Base-by-base conservation (phyloP, 2,888 invertebrate species). In the Drosophila kanekoi region DNA sequence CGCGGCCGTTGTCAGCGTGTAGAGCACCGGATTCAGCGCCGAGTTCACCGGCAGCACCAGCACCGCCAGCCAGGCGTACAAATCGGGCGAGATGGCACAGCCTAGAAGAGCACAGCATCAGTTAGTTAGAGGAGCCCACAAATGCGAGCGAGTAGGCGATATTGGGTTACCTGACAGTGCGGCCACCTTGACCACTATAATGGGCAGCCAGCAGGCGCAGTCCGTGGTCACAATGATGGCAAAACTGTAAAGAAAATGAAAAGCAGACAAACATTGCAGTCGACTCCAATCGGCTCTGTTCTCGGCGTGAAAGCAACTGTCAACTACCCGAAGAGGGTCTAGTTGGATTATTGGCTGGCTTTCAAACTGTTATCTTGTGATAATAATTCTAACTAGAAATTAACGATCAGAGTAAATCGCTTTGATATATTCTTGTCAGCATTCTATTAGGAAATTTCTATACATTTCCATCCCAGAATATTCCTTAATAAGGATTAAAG, bases 11-110 rank as follows among this genome's bases (percentile, higher is more conserved):
- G 94, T 94, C 47, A 94, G 81, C 0, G 94, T 94, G 86, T 94
- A 94, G 40, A 94, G 91, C n/a, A 94, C 92, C 1, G 94, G 94
- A 91, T 94, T 94, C 8, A 94, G 88, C 0, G 94, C 94, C 1
- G 94, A 94, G 87, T 94, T 94, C 3, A 95, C 94, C 0, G 94
- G 94, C 35, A 95, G 90, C 8, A 94, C 93, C 72, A 94, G 93
- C 20, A 95, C 94, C 0, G 94, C 94, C 68, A 95, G 83, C 94
- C 94, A 94, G 8, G 94, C 94, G 79, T 95, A 94, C 8, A 94
- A 81, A 53, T 93, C 92, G 45, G 93, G 92, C 6, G 93, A 93
- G 52, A 94, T 93, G 16, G 92, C 89, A 35, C 93, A 92, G 45
- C 94, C 94, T 94, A 76, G 8, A 89, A 80, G 23, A 28, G 47